phyloP scores from a whole-genome alignment of 2,113 vertebrate species.

The Canis aureus region DNA sequence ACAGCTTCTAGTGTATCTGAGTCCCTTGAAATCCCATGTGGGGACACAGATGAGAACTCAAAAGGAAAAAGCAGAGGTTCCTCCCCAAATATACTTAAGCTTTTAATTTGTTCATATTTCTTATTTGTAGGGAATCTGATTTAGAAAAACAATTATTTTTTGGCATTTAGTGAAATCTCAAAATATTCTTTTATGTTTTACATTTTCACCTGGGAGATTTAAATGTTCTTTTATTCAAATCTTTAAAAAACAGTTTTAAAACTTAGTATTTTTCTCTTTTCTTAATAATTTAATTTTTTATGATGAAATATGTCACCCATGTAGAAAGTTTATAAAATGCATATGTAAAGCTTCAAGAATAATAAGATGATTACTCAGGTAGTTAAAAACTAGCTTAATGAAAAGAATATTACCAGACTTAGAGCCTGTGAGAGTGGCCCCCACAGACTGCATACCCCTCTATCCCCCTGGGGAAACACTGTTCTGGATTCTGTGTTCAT shows the following conservation, averaged over 20 bases:
- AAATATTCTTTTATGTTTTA: not conserved
- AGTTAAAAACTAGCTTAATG: not conserved
- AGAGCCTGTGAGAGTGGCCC: not conserved
- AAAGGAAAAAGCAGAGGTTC: not conserved
- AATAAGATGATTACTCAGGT: not conserved
- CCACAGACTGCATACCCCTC: fast-evolving
- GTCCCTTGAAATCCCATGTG: not conserved
- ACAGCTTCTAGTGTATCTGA: not conserved
- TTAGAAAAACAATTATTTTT: not conserved
- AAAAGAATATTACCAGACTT: not conserved
- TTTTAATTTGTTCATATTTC: not conserved
- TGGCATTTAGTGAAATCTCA: not conserved
- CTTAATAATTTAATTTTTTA: not conserved
- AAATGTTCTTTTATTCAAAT: not conserved
- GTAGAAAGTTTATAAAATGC: not conserved
- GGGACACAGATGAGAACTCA: not conserved
- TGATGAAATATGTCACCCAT: not conserved
- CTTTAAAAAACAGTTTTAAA: not conserved
- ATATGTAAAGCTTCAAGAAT: not conserved
- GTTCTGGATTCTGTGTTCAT: not conserved
- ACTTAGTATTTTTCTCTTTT: not conserved
- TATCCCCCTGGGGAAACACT: not conserved
- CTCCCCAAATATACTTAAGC: not conserved
- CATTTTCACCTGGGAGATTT: not conserved
- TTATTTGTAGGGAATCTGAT: not conserved